phyloP scores from a whole-genome alignment of 1,140 invertebrate species.

The Ruditapes philippinarum region DNA sequence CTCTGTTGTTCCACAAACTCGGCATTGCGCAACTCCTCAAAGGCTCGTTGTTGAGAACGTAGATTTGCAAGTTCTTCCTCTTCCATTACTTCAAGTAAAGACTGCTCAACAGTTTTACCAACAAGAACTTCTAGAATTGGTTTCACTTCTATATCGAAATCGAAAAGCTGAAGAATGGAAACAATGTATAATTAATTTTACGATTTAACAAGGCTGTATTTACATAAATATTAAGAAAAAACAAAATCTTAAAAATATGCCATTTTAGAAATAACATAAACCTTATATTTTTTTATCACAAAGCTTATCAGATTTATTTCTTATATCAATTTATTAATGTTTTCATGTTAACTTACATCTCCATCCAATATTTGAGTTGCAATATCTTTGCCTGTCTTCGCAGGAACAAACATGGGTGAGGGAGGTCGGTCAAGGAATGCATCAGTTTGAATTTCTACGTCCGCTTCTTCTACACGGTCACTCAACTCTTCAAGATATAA shows the following conservation, averaged over 20 bases:
- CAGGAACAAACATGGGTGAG: slow-evolving; percentile 91
- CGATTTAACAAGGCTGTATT: no score
- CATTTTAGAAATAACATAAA: no score
- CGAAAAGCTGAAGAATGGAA: slow-evolving; percentile 87
- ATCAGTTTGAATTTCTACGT: slow-evolving; percentile 94
- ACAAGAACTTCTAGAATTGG: slow-evolving; percentile 95
- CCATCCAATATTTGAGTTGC: slow-evolving; percentile 95
- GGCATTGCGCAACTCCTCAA: slow-evolving; percentile 91
- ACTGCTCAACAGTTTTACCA: slow-evolving; percentile 95
- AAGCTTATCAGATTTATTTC: no score
- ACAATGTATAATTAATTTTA: no score
- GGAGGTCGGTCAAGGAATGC: slow-evolving; percentile 93
- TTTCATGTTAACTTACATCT: slow-evolving; percentile 91
- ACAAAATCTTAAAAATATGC: no score
- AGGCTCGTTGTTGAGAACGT: slow-evolving; percentile 92
- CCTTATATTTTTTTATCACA: no score
- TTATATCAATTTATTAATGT: no score
- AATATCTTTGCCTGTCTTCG: slow-evolving; percentile 93
- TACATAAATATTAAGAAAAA: no score
- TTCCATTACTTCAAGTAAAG: slow-evolving; percentile 91
- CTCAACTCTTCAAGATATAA: slow-evolving; percentile 94
- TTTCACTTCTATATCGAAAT: slow-evolving; percentile 95
- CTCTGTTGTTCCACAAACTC: slow-evolving; percentile 93
- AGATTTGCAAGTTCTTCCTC: slow-evolving; percentile 89
- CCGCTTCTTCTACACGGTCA: slow-evolving; percentile 88